Evolutionary conservation across 2,113 vertebrate genomes (phyloP).

Genomic region (Calyptomena viridis): DNA sequence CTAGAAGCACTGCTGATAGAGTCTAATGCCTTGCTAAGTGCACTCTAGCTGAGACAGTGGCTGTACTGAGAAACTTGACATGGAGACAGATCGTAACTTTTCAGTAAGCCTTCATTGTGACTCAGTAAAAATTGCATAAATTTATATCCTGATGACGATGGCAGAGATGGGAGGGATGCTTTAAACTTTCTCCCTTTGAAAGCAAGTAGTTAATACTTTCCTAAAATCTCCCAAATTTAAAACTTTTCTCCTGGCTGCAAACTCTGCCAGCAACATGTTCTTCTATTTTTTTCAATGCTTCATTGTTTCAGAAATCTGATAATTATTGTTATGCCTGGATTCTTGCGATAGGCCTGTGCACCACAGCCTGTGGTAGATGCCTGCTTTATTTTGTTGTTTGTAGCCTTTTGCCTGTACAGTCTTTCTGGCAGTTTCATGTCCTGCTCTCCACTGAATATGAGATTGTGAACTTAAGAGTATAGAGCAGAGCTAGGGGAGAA

Average conservation of each 20-base stretch:
- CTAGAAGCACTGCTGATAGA: neutral
- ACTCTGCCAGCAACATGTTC: neutral
- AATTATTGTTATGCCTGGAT: neutral
- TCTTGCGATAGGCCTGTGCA: neutral
- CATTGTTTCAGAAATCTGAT: slow-evolving; percentile 7
- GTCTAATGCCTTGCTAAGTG: neutral
- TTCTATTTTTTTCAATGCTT: neutral
- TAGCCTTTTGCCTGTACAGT: neutral
- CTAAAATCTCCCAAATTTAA: neutral
- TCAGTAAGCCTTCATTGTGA: neutral
- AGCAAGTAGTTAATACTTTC: neutral
- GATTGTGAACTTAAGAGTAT: neutral
- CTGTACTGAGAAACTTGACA: neutral
- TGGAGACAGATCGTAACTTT: neutral
- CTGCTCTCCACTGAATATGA: neutral
- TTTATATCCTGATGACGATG: neutral
- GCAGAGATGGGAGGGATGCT: neutral
- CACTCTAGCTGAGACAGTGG: neutral
- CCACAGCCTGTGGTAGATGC: neutral
- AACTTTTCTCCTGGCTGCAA: neutral
- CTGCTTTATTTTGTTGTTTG: neutral
- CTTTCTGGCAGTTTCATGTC: neutral
- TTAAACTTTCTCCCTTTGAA: neutral
- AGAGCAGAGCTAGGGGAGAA: neutral
- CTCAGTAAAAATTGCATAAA: neutral